Evolutionary conservation across 1,140 invertebrate species (phyloP).

Genomic region (Thalassaphorura encarpata): DNA sequence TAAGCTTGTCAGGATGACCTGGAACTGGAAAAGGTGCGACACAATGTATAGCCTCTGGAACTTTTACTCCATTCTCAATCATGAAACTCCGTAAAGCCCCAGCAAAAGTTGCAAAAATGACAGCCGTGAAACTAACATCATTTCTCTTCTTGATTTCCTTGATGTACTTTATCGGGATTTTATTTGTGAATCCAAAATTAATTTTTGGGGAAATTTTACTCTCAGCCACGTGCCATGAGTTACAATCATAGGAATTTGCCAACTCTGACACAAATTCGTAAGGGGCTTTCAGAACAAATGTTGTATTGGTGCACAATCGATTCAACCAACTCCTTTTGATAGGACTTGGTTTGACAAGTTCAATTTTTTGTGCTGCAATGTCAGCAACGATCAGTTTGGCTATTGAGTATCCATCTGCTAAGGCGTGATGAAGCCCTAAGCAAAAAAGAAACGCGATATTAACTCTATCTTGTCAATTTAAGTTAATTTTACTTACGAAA

Average conservation of each 20-base stretch:
- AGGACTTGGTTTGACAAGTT: not conserved
- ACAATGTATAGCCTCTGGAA: slow-evolving; percentile 17
- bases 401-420: not conserved
- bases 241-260: slow-evolving; percentile 5
- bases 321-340: not conserved
- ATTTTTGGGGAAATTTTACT: slow-evolving; percentile 1
- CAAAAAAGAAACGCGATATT: too few relatives aligned
- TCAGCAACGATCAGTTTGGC: not conserved
- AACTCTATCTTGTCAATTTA: too few relatives aligned
- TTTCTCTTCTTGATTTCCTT: slow-evolving; percentile 19
- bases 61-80: slow-evolving; percentile 13
- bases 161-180: slow-evolving; percentile 9
- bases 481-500: too few relatives aligned
- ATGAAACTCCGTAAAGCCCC: slow-evolving; percentile 21
- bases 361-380: not conserved
- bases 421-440: not conserved
- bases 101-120: slow-evolving; percentile 14
- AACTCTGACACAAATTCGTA: slow-evolving; percentile 2
- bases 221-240: slow-evolving; percentile 10
- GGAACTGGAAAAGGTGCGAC: slow-evolving; percentile 11
- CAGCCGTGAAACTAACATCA: slow-evolving; percentile 9
- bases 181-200: not conserved
- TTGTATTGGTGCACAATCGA: not conserved
- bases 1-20: slow-evolving; percentile 19
- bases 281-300: not conserved